Evolutionary conservation across 2,113 vertebrate species (phyloP), one percentile per base, ranked within the genome.

Genomic region (Herpetotheres cachinnans): DNA sequence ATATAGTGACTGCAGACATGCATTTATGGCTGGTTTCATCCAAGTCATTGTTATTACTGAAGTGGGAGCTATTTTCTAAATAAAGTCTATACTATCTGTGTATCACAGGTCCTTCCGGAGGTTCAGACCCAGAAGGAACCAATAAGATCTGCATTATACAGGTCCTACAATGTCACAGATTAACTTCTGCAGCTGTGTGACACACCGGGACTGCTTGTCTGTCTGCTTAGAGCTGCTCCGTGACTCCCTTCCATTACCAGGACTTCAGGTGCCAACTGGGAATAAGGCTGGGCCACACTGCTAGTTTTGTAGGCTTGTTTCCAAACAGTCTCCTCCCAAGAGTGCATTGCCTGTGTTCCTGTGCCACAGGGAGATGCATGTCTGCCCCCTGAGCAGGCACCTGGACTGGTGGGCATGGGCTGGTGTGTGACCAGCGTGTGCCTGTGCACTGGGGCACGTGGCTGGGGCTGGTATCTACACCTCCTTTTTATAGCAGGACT

Each of bases 341-440:
- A 87, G 32, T 6, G 11, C 17, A 6, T 4, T 7, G 8, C 38
- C 44, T 55, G 16, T 20, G 63, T 74, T 25, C 47, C 59, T 0
- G 0, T 77, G 66, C 40, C 17, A 3, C 7, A 7, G 13, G n/a
- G 42, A 56, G 26, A 46, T 2, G 1, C 0, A 0, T 49, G 11
- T 46, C 82, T 47, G 55, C 20, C 17, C 17, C 30, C 2, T 6
- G 8, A 70, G 34, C 36, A 9, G 49, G 34, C 0, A 0, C 34
- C 29, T 8, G 21, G 26, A 11, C 27, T 42, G 25, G 59, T 29
- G 46, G 63, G 26, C 21, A 21, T 2, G 17, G 67, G 29, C 65
- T 59, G 63, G 59, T 1, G 0, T 6, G 16, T 56, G 29, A 17
- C 36, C 16, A 29, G 16, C 1, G 1, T 13, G 29, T 76, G 44